Conservation (phyloP, 2,113 vertebrate species). For the Zosterops japonicus region DNA sequence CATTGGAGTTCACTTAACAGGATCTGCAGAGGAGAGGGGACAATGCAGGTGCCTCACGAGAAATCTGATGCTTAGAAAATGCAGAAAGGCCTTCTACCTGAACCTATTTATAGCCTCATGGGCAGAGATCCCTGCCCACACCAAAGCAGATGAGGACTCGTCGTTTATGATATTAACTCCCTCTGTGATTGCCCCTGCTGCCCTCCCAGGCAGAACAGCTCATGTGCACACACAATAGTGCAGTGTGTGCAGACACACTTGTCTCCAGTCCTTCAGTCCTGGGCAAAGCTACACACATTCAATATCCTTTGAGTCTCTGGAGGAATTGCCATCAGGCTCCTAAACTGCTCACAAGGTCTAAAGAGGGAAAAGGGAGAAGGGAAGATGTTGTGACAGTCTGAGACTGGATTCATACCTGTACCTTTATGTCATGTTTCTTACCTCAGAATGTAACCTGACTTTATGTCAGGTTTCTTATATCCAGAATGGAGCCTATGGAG, state of each 20-base stretch:
- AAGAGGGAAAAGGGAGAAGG: not conserved
- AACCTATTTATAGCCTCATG: not conserved
- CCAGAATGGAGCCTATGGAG: not conserved
- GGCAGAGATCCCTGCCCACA: not conserved
- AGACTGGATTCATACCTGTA: not conserved
- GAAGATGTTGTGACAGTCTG: not conserved
- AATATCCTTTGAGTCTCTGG: not conserved
- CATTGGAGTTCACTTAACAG: not conserved
- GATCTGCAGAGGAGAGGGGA: not conserved
- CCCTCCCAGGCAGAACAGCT: not conserved
- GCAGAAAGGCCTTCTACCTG: not conserved
- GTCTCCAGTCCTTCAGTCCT: not conserved
- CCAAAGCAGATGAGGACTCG: not conserved
- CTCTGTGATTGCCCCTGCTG: not conserved
- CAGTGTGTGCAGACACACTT: too few relatives aligned
- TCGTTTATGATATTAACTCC: not conserved
- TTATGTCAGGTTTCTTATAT: not conserved
- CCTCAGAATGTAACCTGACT: not conserved
- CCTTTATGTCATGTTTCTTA: not conserved
- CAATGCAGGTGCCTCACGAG: not conserved
- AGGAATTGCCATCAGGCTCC: not conserved
- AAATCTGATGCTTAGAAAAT: not conserved
- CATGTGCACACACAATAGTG: rapidly evolving
- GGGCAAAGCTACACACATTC: not conserved
- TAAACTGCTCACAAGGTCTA: not conserved